Conservation (phyloP, 2,797 vertebrate species). For the Sphenopsis melanotis region DNA sequence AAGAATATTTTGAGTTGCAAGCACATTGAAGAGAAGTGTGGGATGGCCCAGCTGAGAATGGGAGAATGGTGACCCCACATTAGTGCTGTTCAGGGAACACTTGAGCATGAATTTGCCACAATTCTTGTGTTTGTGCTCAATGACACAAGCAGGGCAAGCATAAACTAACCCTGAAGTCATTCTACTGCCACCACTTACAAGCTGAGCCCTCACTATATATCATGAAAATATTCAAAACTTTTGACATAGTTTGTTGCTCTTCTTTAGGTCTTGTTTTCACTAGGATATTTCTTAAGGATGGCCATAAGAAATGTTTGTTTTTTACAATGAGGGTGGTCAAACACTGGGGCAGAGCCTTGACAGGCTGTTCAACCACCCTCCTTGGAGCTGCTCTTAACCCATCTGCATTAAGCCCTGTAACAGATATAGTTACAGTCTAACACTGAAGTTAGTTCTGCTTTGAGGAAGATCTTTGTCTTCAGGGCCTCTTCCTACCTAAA, state of each 20-base stretch:
- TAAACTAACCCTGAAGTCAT: background rate
- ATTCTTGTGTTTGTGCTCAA: rapidly evolving
- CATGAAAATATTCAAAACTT: background rate
- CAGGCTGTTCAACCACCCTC: background rate
- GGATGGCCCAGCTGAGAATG: background rate
- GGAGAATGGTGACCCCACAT: background rate
- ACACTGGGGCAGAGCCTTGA: background rate
- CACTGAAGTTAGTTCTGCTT: background rate
- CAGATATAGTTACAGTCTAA: background rate
- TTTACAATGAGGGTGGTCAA: background rate
- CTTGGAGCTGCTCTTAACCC: background rate
- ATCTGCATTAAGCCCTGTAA: background rate
- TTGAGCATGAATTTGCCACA: background rate
- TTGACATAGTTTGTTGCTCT: background rate
- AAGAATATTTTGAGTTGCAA: background rate
- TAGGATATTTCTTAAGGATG: background rate
- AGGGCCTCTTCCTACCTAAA: background rate
- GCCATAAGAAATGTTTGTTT: background rate
- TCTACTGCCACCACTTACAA: background rate
- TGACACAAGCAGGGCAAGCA: background rate
- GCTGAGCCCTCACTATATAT: background rate
- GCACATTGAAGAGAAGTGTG: background rate
- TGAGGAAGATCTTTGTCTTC: background rate
- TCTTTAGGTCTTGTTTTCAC: background rate
- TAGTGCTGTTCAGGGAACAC: background rate